These are phyloP conservation scores for Nannobrachium achirus DNA, from an alignment of 2,113 vertebrate species.

Conservation along the genomic window DNA sequence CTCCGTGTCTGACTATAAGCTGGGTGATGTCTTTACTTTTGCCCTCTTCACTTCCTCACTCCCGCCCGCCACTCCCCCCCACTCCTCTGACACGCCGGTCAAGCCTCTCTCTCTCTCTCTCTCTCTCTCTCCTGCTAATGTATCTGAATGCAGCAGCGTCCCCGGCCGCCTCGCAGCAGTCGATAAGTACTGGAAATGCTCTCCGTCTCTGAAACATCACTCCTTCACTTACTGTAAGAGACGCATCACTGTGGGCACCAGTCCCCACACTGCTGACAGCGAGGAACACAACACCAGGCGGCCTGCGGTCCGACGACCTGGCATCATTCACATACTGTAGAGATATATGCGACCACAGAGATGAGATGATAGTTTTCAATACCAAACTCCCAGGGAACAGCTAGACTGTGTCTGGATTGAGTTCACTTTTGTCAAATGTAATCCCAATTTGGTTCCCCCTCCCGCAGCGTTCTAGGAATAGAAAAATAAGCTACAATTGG, in stretches of 20 bases:
- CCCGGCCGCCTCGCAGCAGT: conserved; percentile 65
- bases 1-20: conserved; percentile 46
- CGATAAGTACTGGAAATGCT: conserved; percentile 81
- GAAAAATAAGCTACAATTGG: conserved; percentile 18
- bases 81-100: background rate
- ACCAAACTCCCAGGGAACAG: conserved; percentile 45
- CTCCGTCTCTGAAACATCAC: conserved; percentile 82
- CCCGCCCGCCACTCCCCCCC: background rate
- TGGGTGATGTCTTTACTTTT: conserved; percentile 64
- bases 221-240: conserved; percentile 82
- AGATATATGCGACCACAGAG: conserved; percentile 50
- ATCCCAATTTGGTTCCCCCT: conserved; percentile 17
- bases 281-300: conserved; percentile 69
- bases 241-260: conserved; percentile 63
- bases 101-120: conserved; percentile 27
- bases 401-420: conserved; percentile 46
- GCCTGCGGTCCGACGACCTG: conserved; percentile 28
- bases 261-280: conserved; percentile 61
- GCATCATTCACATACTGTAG: conserved; percentile 44
- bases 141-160: conserved; percentile 72
- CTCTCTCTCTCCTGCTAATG: conserved; percentile 71
- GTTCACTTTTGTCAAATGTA: conserved; percentile 31
- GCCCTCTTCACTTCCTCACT: conserved; percentile 49
- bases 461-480: conserved; percentile 23
- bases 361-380: conserved; percentile 27